These are phyloP conservation scores for Asobara japonica DNA, from an alignment of 1,140 invertebrate genomes.

Conservation along the genomic window DNA sequence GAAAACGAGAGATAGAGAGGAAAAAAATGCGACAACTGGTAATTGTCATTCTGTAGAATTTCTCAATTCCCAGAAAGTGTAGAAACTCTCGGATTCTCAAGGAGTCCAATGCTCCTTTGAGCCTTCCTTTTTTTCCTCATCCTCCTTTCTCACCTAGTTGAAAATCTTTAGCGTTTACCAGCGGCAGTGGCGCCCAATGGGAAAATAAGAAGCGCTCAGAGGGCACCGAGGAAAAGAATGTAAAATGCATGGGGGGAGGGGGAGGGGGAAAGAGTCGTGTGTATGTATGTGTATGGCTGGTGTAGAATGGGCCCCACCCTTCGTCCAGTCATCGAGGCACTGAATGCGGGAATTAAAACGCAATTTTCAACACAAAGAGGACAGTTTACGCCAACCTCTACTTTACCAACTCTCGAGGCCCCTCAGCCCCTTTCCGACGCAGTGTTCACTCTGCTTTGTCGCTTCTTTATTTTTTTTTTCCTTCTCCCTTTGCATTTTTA, in stretches of 20 bases:
- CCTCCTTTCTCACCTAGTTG: conserved; percentile 39
- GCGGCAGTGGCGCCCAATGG: neutral
- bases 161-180: conserved; percentile 46
- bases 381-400: conserved; percentile 61
- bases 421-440: neutral
- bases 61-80: neutral
- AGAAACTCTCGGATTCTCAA: neutral
- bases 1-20: neutral
- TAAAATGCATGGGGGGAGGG: conserved; percentile 56
- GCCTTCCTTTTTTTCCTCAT: conserved; percentile 30
- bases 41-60: neutral
- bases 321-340: conserved; percentile 34
- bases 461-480: neutral
- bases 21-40: neutral
- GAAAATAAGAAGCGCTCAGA: neutral
- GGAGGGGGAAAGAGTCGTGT: conserved; percentile 43
- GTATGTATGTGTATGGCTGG: conserved; percentile 49
- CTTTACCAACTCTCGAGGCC: conserved; percentile 29
- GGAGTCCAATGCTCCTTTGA: neutral
- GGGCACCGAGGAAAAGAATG: conserved; percentile 41
- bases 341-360: conserved; percentile 67
- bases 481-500: neutral
- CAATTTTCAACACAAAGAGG: conserved; percentile 65
- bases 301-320: neutral
- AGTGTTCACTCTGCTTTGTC: neutral